phyloP scores from a whole-genome alignment of 2,113 vertebrate genomes.

The Nothobranchius furzeri region DNA sequence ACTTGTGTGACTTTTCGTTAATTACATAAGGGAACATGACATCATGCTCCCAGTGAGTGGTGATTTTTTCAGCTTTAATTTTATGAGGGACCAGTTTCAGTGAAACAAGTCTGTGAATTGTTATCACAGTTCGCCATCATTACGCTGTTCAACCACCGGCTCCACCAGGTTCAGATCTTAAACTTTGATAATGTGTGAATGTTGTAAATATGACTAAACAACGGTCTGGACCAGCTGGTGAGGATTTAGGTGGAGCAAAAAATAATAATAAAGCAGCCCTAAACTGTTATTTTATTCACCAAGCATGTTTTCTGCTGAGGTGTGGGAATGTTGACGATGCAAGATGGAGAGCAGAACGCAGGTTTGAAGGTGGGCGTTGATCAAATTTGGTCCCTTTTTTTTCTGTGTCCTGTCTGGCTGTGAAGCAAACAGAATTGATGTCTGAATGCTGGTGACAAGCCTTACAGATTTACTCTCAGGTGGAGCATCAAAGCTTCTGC shows the following conservation, averaged over 20 bases:
- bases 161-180: not conserved
- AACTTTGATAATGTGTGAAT: not conserved
- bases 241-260: not conserved
- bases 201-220: not conserved
- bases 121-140: not conserved
- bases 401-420: too few relatives aligned
- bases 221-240: not conserved
- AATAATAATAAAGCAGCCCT: too few relatives aligned
- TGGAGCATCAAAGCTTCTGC: too few relatives aligned
- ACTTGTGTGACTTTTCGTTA: not conserved
- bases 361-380: too few relatives aligned
- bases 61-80: slow-evolving; percentile 13
- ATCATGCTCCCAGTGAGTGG: slow-evolving; percentile 9
- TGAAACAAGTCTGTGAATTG: slow-evolving; percentile 39
- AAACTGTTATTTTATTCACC: not conserved
- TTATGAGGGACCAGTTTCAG: slow-evolving; percentile 18
- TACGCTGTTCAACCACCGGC: not conserved
- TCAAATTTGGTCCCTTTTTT: too few relatives aligned
- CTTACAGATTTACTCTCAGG: too few relatives aligned
- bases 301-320: too few relatives aligned
- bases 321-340: too few relatives aligned
- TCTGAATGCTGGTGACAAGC: too few relatives aligned
- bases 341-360: too few relatives aligned
- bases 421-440: too few relatives aligned
- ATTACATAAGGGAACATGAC: slow-evolving; percentile 8